Percentiles rank a stretch among this genome's conserved stretches.
Evolutionary conservation across 2,113 vertebrate species (phyloP).

Genomic region (Nesoenas mayeri): DNA sequence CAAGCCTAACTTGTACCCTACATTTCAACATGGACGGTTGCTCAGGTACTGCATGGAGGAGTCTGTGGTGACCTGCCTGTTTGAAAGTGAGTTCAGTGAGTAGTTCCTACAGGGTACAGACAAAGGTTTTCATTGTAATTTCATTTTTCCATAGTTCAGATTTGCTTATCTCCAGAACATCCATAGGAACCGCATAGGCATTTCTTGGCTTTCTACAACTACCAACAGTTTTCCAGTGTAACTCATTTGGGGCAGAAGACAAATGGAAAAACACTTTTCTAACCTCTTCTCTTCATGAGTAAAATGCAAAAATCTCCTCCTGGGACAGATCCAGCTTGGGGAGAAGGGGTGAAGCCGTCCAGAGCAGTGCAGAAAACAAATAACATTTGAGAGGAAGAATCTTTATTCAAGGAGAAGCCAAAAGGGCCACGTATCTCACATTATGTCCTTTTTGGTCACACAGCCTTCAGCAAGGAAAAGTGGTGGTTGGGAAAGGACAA

Average conservation of each 20-base stretch:
- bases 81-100: background rate
- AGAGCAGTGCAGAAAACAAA: background rate
- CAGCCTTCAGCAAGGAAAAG: background rate
- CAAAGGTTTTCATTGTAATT: background rate
- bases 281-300: background rate
- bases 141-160: background rate
- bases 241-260: background rate
- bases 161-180: background rate
- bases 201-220: background rate
- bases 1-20: background rate
- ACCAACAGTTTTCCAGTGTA: background rate
- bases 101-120: background rate
- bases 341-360: background rate
- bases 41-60: background rate
- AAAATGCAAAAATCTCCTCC: background rate
- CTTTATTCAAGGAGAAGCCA: background rate
- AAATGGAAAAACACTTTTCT: background rate
- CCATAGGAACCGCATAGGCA: background rate
- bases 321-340: background rate
- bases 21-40: background rate
- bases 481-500: background rate
- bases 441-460: background rate
- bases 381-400: background rate
- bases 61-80: background rate
- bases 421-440: background rate